Evolutionary conservation across 2,797 vertebrate genomes (phyloP), one percentile per base, ranked within the genome.

Genomic region (Onychomys leucogaster): DNA sequence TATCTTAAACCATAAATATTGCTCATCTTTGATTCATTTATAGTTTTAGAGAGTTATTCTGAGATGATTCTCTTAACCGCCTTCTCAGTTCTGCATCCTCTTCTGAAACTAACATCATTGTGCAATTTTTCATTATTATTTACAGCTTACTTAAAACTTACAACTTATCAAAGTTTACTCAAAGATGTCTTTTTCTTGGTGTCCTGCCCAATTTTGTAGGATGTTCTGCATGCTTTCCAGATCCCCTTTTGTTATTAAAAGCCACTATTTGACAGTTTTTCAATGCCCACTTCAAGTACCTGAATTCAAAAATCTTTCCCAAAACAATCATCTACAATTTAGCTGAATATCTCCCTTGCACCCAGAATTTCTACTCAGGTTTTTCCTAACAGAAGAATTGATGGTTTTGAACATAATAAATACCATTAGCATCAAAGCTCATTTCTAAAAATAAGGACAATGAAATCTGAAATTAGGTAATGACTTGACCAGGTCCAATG

Each of bases 391-490:
- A 16, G 87, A 67, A 71, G n/a, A 89, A 57, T 37, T 90, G 17
- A 61, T 34, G 2, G 21, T 88, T 19, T 91, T 76, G 3, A 95
- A 89, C 43, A 46, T 27, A 32, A 12, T 65, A 71, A 67, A 52
- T 90, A 49, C 34, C 13, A 77, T 25, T 81, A 29, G 12, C 41
- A 37, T 85, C 7, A 82, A 69, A 73, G 6, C 25, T 90, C n/a
- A 59, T 76, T 76, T 94, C 93, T 57, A 52, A 94, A 90, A 94
- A 94, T 89, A 69, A 75, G 9, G 25, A 80, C 94, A 92, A 90
- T 43, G 7, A 96, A 96, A 29, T 1, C 41, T 65, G 11, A 52
- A 82, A 41, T 49, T 94, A 94, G 25, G 37, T 96, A 95, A 90
- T 83, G 19, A 91, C 49, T 89, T 93, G 23, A 65, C 46, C 84